Base-by-base conservation (phyloP, 2,888 invertebrate genomes). In the Athalia cordata region DNA sequence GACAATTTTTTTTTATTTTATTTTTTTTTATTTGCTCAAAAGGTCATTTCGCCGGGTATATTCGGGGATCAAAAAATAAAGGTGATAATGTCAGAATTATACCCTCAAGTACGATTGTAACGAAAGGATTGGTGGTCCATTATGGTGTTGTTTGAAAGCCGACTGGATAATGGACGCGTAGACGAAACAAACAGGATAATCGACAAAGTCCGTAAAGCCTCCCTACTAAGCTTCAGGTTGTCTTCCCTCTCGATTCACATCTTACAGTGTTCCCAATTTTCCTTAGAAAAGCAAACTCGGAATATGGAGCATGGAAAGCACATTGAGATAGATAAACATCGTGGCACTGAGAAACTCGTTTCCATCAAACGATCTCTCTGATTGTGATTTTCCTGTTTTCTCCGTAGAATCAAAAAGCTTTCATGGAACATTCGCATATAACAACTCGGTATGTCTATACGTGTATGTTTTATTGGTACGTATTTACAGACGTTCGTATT, bases 181-280 rank as follows among this genome's bases (percentile, higher is more conserved):
- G 59, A 45, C 47, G 57, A 72, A 72, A 72, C 72, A 72, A 59
- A 47, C 59, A 47, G 13, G 59, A 72, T 72, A 59, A 72, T 72
- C 72, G 45, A 57, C 72, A 47, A 43, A 72, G 47, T 72, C 57
- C 45, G 15, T 57, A 13, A 72, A 72, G 13, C 70, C 45, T 59
- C 59, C 13, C 70, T 47, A 45, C 6, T 15, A 59, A 43, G 11
- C 13, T 11, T 13, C 45, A 5, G 8, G 47, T 66, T 66, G 47
- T 66, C 7, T 5, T 5, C 52, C 43, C 43, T 11, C 43, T 55
- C 68, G 55, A 68, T 68, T 43, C 52, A 52, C 13, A 72, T 59
- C 47, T 3, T 29, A 72, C 52, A 13, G 8, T 47, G 8, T 47
- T 13, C 29, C 47, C 47, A 43, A 47, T 59, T 59, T 72, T 47